phyloP scores from a whole-genome alignment of 2,888 invertebrate genomes.

The Candidula unifasciata region DNA sequence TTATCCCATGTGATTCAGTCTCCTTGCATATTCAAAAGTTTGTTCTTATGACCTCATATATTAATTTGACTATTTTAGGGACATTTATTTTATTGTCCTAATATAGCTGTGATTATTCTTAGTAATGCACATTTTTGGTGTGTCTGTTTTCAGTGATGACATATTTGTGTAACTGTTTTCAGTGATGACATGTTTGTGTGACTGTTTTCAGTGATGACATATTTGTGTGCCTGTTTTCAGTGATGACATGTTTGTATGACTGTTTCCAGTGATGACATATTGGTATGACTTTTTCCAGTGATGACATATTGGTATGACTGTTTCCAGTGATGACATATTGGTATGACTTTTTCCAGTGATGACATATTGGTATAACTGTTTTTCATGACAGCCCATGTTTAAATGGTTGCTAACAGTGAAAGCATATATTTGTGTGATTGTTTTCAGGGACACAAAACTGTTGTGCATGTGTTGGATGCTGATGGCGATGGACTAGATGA shows the following conservation, averaged over 20 bases:
- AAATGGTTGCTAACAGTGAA: not conserved
- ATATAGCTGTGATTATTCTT: no score
- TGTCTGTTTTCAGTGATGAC: no score
- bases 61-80: no score
- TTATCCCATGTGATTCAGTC: no score
- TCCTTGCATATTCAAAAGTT: no score
- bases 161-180: no score
- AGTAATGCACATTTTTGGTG: no score
- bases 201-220: constrained; percentile 39
- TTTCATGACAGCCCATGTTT: constrained; percentile 31
- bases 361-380: not conserved
- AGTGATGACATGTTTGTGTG: not conserved
- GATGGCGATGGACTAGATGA: constrained; percentile 74
- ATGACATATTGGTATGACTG: not conserved
- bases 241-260: not conserved
- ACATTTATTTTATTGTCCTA: no score
- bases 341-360: not conserved
- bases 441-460: constrained; percentile 57
- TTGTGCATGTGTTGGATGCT: constrained; percentile 67
- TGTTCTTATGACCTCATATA: no score
- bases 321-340: constrained; percentile 38
- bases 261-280: constrained; percentile 43
- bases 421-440: not conserved
- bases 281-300: not conserved
- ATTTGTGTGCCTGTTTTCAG: not conserved